Evolutionary conservation across 2,797 vertebrate genomes (phyloP), one percentile per base, ranked within the genome.

Genomic region (Pipistrellus nathusii): DNA sequence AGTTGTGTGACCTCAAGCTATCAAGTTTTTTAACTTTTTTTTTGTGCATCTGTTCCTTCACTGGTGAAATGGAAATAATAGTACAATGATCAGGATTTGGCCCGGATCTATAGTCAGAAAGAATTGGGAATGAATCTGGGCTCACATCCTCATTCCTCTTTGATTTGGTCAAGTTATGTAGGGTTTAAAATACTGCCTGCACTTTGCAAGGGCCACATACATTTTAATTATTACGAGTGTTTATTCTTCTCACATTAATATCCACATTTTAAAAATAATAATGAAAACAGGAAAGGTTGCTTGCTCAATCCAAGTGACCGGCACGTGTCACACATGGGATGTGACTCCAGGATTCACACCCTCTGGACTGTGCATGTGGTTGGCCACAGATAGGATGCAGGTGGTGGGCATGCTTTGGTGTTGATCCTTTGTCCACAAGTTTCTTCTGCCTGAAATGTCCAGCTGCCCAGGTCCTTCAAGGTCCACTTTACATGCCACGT

Each of bases 141-240:
- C 21, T 92, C 86, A 21, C 17, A 4, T 94, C 23, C 14, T 92
- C 15, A 8, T 89, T 59, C 5, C 20, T 88, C 55, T 76, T 86
- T n/a, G 20, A 75, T 14, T 76, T 76, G 35, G 18, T 69, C n/a
- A 77, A 57, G 51, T 72, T 77, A 72, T 27, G 85, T 88, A 35
- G 7, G 20, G 9, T 27, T 88, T 83, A 78, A 55, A 85, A 88
- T 44, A 21, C 35, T 68, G 30, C 17, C 8, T 75, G 18, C 11
- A 88, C 48, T 95, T 93, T 77, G 18, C 7, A 55, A 17, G 35
- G 20, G 25, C 35, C 69, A 72, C 75, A n/a, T 68, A 86, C 44
- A 55, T 57, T 85, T 88, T 88, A 88, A 89, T 9, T 51, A 10
- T 62, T 75, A 55, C 8, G 51, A 1, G 62, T 77, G 48, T 8